Percentiles rank a stretch among this genome's conserved stretches.
These are phyloP conservation scores for Parazoanthus darwini DNA, from an alignment of 92 coral and sea anemone species.

Conservation along the genomic window DNA sequence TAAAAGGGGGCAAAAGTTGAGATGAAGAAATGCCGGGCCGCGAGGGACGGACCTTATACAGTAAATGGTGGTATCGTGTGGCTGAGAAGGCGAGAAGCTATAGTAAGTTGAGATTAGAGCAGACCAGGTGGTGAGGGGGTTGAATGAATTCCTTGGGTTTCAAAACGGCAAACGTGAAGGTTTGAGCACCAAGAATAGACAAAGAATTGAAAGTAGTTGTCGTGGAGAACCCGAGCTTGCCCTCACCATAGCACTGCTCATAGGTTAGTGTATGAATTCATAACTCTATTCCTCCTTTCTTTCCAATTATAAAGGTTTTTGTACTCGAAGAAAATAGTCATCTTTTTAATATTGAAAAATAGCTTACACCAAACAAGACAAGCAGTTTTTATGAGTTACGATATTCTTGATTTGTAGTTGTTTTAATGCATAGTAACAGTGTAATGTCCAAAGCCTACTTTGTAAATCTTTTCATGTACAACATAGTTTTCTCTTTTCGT, in stretches of 20 bases:
- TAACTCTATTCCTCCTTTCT: no score
- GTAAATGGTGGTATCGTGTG: not conserved
- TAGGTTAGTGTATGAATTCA: no score
- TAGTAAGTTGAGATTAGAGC: not conserved
- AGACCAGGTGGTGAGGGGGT: not conserved
- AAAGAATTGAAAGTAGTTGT: no score
- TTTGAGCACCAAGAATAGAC: no score
- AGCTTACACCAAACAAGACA: no score
- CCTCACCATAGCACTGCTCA: no score
- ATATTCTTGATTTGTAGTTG: no score
- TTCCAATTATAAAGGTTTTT: no score
- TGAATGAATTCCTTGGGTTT: not conserved
- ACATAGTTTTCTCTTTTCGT: slow-evolving; percentile 4
- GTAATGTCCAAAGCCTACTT: not conserved
- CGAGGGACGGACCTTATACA: not conserved
- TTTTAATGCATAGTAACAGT: not conserved
- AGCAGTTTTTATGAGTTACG: no score
- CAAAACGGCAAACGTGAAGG: not conserved
- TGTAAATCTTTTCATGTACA: not conserved
- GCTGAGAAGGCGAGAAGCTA: not conserved
- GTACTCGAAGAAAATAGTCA: no score
- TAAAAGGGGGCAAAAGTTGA: not conserved
- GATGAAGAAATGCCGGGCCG: not conserved
- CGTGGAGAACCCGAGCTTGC: no score
- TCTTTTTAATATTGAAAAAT: no score